Evolutionary conservation across 2,888 invertebrate species (phyloP), one percentile per base, ranked within the genome.

Genomic region (Lepidonotus clava): DNA sequence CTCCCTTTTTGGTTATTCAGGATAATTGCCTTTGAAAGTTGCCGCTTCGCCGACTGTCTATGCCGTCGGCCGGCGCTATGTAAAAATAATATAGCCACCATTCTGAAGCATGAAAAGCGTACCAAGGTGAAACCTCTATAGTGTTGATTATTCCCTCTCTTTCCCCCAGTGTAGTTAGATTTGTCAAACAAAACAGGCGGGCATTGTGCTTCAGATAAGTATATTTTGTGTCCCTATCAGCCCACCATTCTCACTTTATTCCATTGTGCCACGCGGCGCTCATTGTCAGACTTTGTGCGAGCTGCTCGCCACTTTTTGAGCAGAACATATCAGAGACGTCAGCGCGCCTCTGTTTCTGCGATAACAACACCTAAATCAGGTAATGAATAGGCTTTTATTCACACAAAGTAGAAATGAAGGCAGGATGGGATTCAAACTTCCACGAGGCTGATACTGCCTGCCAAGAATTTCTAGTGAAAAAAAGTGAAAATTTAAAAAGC

Each of bases 381-480:
- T 71, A 71, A 71, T 71, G 71, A 71, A 71, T 71, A n/a, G 71
- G 38, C 71, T 71, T 71, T 71, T 71, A 71, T 71, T 71, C 71
- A 38, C 36, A 38, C 11, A n/a, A 36, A 14, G 36, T n/a, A 21
- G 71, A 36, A 36, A 11, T 71, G 71, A 71, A 71, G 71, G 34
- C 28, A n/a, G n/a, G n/a, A n/a, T n/a, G n/a, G n/a, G n/a, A n/a
- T n/a, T n/a, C n/a, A n/a, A n/a, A n/a, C n/a, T n/a, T n/a, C n/a
- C n/a, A n/a, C n/a, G n/a, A n/a, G n/a, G n/a, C n/a, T n/a, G n/a
- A n/a, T n/a, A n/a, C n/a, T n/a, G n/a, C n/a, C n/a, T n/a, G n/a
- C n/a, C n/a, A n/a, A n/a, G n/a, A n/a, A n/a, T n/a, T n/a, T n/a
- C n/a, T n/a, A n/a, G n/a, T n/a, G n/a, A n/a, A n/a, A n/a, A n/a